Conservation (phyloP, 2,888 invertebrate genomes). For the Opisthograptis luteolata region DNA sequence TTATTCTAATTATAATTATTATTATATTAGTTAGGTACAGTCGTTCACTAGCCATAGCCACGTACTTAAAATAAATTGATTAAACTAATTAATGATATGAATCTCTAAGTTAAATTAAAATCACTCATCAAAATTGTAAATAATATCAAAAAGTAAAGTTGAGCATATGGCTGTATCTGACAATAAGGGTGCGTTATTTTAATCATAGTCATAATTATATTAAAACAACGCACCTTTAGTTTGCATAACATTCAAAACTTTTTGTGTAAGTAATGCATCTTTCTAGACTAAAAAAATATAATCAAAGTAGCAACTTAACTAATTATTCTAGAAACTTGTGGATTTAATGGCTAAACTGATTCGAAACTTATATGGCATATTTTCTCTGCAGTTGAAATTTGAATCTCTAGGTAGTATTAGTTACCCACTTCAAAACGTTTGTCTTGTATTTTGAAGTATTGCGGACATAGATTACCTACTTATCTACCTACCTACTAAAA, state of each 20-base stretch:
- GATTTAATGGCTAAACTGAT: too few species aligned
- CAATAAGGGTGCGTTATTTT: not conserved
- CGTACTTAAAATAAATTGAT: conserved; percentile 12
- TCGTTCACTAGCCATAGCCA: conserved; percentile 10
- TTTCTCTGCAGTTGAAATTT: too few species aligned
- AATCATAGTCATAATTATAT: too few species aligned
- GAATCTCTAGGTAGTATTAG: too few species aligned
- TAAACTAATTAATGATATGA: not conserved
- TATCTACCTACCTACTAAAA: too few species aligned
- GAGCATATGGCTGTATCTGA: conserved; percentile 2
- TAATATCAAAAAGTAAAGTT: conserved; percentile 7
- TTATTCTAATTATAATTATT: conserved; percentile 1
- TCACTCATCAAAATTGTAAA: not conserved
- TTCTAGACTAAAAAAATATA: not conserved
- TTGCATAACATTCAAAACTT: not conserved
- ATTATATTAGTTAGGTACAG: conserved; percentile 11
- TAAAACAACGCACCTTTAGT: not conserved
- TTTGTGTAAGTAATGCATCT: not conserved
- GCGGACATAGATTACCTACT: too few species aligned
- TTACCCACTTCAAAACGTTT: too few species aligned
- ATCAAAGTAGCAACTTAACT: too few species aligned
- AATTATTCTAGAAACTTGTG: too few species aligned
- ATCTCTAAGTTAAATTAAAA: not conserved
- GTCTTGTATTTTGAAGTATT: too few species aligned
- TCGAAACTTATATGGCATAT: too few species aligned